Evolutionary conservation across 2,888 invertebrate species (phyloP).

Genomic region (Pristionchus japonicus): DNA sequence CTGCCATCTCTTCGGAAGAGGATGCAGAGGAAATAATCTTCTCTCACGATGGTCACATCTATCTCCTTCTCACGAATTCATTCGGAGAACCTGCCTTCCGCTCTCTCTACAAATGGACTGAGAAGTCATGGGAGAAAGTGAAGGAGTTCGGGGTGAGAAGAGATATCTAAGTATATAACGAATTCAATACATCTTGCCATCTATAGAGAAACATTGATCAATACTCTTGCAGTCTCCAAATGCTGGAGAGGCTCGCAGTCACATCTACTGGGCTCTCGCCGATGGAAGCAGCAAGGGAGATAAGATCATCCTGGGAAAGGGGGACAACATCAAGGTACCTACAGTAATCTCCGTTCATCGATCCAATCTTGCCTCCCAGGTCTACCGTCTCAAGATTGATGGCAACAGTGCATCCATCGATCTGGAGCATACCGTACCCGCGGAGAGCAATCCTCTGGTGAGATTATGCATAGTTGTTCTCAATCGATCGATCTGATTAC

Average conservation of each 20-base stretch:
- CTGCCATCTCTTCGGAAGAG: conserved; percentile 53
- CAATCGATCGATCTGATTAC: conserved; percentile 11
- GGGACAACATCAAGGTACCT: conserved; percentile 31
- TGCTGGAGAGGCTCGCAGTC: neutral
- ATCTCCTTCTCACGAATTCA: conserved; percentile 52
- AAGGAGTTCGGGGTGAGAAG: conserved; percentile 49
- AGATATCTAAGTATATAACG: too few species aligned
- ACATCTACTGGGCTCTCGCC: conserved; percentile 43
- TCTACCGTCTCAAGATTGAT: conserved; percentile 38
- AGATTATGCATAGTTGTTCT: neutral
- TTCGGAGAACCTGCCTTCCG: conserved; percentile 54
- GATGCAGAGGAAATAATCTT: conserved; percentile 58
- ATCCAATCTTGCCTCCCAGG: neutral
- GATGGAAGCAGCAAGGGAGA: conserved; percentile 33
- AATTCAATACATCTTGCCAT: neutral
- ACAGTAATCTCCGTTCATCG: neutral
- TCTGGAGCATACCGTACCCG: conserved; percentile 33
- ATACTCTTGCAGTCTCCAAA: neutral
- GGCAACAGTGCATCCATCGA: conserved; percentile 33
- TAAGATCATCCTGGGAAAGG: conserved; percentile 15
- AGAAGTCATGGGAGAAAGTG: conserved; percentile 52
- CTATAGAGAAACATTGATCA: neutral
- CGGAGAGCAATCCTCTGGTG: conserved; percentile 47
- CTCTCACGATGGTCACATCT: conserved; percentile 51
- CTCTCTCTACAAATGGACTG: conserved; percentile 54